phyloP scores from a whole-genome alignment of 2,113 vertebrate genomes.

The Atherinomorus stipes region DNA sequence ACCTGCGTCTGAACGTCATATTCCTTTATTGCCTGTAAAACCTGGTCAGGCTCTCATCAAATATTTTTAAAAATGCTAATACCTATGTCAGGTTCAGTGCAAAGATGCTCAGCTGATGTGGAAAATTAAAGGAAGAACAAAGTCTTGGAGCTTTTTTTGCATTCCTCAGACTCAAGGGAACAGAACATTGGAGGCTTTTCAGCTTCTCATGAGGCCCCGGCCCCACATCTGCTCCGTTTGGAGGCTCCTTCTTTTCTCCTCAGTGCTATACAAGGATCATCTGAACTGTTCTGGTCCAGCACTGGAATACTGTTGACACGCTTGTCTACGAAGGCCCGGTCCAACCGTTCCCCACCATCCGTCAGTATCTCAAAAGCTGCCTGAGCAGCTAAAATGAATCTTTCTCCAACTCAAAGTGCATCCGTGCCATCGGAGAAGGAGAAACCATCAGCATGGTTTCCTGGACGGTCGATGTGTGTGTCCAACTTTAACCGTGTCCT shows the following conservation, averaged over 20 bases:
- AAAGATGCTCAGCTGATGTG: constrained; percentile 58
- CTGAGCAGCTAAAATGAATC: not conserved
- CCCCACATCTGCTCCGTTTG: constrained; percentile 30
- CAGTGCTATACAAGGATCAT: constrained; percentile 7
- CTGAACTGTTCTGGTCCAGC: constrained; percentile 31
- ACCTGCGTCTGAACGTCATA: constrained; percentile 4
- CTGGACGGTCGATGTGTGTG: constrained; percentile 2
- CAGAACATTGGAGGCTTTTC: constrained; percentile 64
- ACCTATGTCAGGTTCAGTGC: constrained; percentile 40
- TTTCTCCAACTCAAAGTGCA: constrained; percentile 16
- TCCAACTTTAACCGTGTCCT: constrained; percentile 23
- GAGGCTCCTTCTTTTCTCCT: constrained; percentile 17
- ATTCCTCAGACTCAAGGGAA: constrained; percentile 68
- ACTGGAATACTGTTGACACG: constrained; percentile 23
- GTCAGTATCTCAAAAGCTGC: constrained; percentile 33
- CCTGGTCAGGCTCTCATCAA: not conserved
- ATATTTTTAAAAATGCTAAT: constrained; percentile 24
- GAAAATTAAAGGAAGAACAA: constrained; percentile 61
- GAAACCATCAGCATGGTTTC: constrained; percentile 11
- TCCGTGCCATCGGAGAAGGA: constrained; percentile 8
- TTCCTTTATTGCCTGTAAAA: constrained; percentile 16
- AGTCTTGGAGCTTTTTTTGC: constrained; percentile 56
- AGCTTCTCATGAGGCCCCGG: constrained; percentile 35
- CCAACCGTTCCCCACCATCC: constrained; percentile 18
- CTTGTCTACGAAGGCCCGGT: constrained; percentile 36